Base-by-base conservation (phyloP, 2,888 invertebrate genomes). In the Parnassius glacialis region DNA sequence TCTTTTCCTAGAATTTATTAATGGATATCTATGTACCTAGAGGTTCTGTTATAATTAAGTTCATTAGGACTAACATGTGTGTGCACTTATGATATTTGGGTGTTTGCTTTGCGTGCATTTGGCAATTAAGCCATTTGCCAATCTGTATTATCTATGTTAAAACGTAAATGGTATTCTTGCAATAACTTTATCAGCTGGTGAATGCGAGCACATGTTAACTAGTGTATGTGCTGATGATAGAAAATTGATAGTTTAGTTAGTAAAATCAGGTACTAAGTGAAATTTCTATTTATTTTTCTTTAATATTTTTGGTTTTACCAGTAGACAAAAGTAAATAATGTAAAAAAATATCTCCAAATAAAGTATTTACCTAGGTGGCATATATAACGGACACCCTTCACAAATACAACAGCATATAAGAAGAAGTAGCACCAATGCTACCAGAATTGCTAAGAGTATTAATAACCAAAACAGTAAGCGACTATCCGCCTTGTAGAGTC, bases 371-470 rank as follows among this genome's bases (percentile, higher is more conserved):
- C 95, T 94, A 58, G 95, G 94, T 59, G 95, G 95, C 86, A 94
- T 94, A 74, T 95, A 96, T 58, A 96, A 92, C n/a, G 96, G 96
- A 76, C 97, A 97, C 74, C 95, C 95, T 71, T 95, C 95, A 78
- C 96, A 97, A 67, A 96, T 94, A 76, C 97, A 97, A 84, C 97
- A 97, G 64, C 96, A 92, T 66, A 97, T 93, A 56, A 97, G 89
- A 59, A 94, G 92, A 63, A 96, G 84, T 68, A 96, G 92, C 11
- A 95, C 93, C 42, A 96, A 74, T 0, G 96, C 93, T 69, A 96
- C 93, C 65, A 97, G 83, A 42, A 97, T 92, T 55, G 96, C 95
- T 65, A 97, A 83, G 13, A 96, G 83, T 69, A 97, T 94, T 58
- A 97, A 86, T 25, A 97, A 81, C 97, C 97, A 97, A 76, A 95